Conservation (phyloP, 2,888 invertebrate genomes). For the Lottia scabra region DNA sequence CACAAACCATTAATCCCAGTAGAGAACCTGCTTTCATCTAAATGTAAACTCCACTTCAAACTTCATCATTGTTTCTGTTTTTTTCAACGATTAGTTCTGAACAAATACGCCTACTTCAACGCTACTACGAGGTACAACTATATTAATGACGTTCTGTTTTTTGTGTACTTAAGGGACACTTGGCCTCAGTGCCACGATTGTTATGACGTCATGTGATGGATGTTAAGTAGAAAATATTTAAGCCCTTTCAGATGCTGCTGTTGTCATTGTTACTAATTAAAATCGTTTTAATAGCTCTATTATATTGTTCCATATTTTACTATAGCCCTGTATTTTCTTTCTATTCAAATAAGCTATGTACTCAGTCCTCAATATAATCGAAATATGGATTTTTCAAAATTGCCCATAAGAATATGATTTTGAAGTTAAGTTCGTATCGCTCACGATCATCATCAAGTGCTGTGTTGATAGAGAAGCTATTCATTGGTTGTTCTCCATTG, state of each 20-base stretch:
- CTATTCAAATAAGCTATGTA: too few species aligned
- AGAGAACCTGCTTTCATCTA: neutral
- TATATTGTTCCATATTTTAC: neutral
- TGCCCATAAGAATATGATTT: neutral
- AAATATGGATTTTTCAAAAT: too few species aligned
- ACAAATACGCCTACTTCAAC: neutral
- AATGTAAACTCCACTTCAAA: conserved; percentile 3
- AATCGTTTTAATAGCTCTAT: neutral
- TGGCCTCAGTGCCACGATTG: neutral
- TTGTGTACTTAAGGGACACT: neutral
- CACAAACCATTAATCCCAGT: neutral
- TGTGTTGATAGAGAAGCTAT: neutral
- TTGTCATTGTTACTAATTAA: neutral
- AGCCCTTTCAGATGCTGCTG: conserved; percentile 7
- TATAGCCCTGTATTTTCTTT: neutral
- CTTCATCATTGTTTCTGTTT: neutral
- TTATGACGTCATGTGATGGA: conserved; percentile 3
- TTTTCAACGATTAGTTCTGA: neutral
- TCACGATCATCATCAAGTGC: neutral
- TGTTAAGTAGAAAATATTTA: conserved; percentile 1
- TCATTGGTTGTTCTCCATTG: too few species aligned
- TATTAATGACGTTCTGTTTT: neutral
- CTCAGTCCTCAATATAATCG: too few species aligned
- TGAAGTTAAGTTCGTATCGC: neutral
- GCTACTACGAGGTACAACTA: too few species aligned